Conservation (phyloP, 1,140 invertebrate genomes). For the Bombus vancouverensis region DNA sequence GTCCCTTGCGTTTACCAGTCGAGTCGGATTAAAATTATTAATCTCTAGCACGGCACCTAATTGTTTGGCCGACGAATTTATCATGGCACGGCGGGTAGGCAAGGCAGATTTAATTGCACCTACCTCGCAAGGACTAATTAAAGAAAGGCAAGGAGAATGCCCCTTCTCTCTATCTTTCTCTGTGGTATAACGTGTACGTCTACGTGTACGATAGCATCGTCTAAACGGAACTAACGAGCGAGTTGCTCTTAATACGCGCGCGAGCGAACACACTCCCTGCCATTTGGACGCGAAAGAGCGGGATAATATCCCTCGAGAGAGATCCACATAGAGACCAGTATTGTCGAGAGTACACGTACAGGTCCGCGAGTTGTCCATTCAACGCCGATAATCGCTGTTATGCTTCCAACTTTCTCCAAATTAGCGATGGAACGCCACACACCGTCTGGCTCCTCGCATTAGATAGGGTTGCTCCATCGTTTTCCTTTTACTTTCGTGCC, state of each 20-base stretch:
- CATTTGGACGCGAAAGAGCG: neutral
- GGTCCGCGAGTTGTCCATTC: constrained; percentile 54
- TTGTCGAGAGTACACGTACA: constrained; percentile 22
- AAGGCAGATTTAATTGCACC: constrained; percentile 49
- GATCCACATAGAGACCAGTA: neutral
- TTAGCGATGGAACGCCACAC: constrained; percentile 70
- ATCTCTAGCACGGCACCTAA: constrained; percentile 36
- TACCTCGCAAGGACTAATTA: constrained; percentile 39
- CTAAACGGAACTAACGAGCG: constrained; percentile 70
- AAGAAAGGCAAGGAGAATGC: constrained; percentile 26
- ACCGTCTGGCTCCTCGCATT: constrained; percentile 58
- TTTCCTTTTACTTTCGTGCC: constrained; percentile 77
- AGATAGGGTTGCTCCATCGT: constrained; percentile 68
- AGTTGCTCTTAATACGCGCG: constrained; percentile 46
- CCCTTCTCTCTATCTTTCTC: neutral
- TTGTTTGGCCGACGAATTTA: constrained; percentile 49
- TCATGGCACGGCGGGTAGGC: constrained; percentile 28
- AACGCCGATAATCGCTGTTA: constrained; percentile 63
- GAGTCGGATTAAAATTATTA: constrained; percentile 35
- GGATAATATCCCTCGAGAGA: constrained; percentile 1
- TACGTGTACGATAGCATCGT: constrained; percentile 33
- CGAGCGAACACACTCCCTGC: neutral
- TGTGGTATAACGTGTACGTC: neutral
- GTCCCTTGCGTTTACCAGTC: constrained; percentile 8
- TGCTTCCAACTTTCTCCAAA: constrained; percentile 75